Conservation (phyloP, 64 coral and sea anemone genomes). For the Pachyseris speciosa region DNA sequence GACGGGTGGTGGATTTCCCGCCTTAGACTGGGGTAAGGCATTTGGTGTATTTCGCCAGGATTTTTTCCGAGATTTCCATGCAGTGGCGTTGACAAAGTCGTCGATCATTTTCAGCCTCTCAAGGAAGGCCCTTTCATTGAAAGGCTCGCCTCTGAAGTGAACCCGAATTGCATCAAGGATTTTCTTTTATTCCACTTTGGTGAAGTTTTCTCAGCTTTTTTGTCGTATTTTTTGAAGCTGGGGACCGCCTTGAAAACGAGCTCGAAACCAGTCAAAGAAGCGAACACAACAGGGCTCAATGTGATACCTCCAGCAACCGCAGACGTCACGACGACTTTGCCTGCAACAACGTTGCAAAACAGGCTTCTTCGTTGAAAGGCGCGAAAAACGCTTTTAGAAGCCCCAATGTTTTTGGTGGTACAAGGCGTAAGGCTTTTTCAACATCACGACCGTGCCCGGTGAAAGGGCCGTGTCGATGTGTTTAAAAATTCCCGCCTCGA, state of each 20-base stretch:
- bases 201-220: background rate
- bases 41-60: background rate
- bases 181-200: background rate
- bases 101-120: background rate
- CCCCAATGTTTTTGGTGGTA: background rate
- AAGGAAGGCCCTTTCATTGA: background rate
- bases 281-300: background rate
- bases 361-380: background rate
- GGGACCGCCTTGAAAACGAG: background rate
- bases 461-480: background rate
- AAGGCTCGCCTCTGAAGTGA: no score
- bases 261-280: background rate
- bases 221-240: background rate
- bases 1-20: no score
- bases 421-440: background rate
- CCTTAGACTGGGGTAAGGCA: background rate
- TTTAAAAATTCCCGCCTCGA: no score
- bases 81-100: background rate
- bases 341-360: background rate
- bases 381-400: background rate
- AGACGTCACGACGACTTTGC: background rate
- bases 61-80: background rate
- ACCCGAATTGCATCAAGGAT: no score
- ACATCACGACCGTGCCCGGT: background rate
- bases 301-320: background rate